phyloP scores from a whole-genome alignment of 2,113 vertebrate species.

The Canis aureus region DNA sequence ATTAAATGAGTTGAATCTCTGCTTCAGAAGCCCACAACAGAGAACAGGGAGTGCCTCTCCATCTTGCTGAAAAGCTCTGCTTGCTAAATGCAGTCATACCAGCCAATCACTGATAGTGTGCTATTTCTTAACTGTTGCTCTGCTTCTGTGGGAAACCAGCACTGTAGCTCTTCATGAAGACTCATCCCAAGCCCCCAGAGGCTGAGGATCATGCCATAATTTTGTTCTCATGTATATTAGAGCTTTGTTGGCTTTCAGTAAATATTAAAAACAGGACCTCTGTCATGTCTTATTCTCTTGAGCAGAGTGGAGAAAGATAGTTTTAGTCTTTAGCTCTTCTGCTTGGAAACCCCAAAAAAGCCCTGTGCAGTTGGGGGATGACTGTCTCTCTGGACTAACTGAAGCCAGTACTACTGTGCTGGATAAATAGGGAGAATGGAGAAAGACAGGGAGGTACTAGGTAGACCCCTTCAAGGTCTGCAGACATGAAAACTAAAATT shows the following conservation, averaged over 20 bases:
- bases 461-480: background rate
- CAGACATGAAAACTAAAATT: constrained; percentile 38
- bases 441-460: background rate
- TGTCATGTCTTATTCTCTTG: constrained; percentile 39
- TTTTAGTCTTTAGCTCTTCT: constrained; percentile 30
- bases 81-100: constrained; percentile 60
- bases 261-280: constrained; percentile 57
- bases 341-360: constrained; percentile 29
- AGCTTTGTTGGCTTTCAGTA: constrained; percentile 49
- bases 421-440: background rate
- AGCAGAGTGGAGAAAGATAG: constrained; percentile 57
- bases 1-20: background rate
- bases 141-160: constrained; percentile 72
- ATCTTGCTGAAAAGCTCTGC: constrained; percentile 62
- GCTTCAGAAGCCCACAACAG: constrained; percentile 16
- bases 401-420: background rate
- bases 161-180: constrained; percentile 74
- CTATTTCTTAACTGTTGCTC: constrained; percentile 64
- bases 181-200: constrained; percentile 34
- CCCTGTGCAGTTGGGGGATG: background rate
- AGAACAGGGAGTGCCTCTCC: constrained; percentile 59
- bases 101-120: constrained; percentile 61
- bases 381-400: constrained; percentile 18
- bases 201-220: constrained; percentile 60
- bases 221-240: constrained; percentile 60